These are phyloP conservation scores for Erebia palarica DNA, from an alignment of 2,888 invertebrate genomes.

Conservation along the genomic window DNA sequence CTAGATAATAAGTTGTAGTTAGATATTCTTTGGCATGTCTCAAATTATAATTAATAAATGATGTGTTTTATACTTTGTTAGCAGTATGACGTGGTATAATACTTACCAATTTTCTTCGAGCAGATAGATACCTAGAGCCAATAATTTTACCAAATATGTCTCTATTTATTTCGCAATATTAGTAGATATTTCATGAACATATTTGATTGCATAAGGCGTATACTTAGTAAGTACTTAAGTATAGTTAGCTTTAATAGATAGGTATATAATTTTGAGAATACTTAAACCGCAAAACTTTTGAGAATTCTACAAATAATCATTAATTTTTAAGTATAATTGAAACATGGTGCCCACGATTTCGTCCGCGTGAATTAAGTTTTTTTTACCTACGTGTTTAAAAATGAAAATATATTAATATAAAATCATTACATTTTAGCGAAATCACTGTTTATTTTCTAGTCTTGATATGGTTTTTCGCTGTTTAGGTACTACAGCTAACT, in stretches of 20 bases:
- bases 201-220: neutral
- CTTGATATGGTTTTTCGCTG: too few species aligned
- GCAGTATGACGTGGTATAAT: neutral
- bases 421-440: too few species aligned
- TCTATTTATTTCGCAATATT: constrained; percentile 6
- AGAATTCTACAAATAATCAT: neutral
- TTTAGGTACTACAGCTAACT: too few species aligned
- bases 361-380: too few species aligned
- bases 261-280: neutral
- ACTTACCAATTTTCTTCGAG: neutral
- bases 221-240: neutral
- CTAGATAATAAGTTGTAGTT: neutral
- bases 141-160: constrained; percentile 12
- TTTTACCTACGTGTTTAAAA: too few species aligned
- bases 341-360: too few species aligned
- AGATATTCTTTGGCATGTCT: neutral
- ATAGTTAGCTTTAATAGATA: neutral
- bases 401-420: too few species aligned
- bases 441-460: too few species aligned
- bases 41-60: too few species aligned
- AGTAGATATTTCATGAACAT: neutral
- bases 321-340: too few species aligned
- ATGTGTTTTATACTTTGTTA: neutral
- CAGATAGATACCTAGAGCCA: neutral
- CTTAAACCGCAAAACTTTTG: neutral